Evolutionary conservation across 2,797 vertebrate species (phyloP).

Genomic region (Megalops cyprinoides): DNA sequence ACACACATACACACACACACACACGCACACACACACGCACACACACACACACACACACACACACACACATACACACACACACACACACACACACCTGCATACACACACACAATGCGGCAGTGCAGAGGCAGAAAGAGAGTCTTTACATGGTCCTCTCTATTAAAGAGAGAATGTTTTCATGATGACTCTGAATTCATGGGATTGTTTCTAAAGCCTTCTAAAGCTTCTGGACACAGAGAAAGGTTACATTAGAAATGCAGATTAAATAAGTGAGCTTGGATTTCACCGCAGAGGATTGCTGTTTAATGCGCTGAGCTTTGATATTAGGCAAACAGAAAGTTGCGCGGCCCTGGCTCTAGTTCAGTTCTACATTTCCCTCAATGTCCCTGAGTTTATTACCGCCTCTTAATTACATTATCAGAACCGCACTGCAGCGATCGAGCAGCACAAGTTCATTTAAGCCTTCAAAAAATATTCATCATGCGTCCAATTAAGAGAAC

Average conservation of each 20-base stretch:
- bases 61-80: slow-evolving; percentile 10
- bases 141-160: too few relatives aligned
- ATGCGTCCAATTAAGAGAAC: background rate
- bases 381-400: background rate
- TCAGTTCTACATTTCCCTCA: background rate
- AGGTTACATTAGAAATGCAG: too few relatives aligned
- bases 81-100: too few relatives aligned
- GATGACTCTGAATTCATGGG: too few relatives aligned
- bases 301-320: background rate
- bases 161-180: too few relatives aligned
- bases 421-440: background rate
- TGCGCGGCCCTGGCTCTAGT: too few relatives aligned
- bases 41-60: too few relatives aligned
- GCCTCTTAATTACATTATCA: background rate
- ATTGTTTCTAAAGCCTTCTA: background rate
- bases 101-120: too few relatives aligned
- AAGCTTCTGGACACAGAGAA: background rate
- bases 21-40: too few relatives aligned
- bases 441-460: background rate
- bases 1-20: too few relatives aligned
- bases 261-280: background rate
- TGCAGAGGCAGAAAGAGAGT: too few relatives aligned
- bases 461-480: background rate
- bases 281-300: background rate
- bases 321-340: background rate